Percentiles rank a stretch among this genome's conserved stretches.
These are phyloP conservation scores for Silurus lanzhouensis DNA, from an alignment of 2,797 vertebrate genomes.

Conservation along the genomic window DNA sequence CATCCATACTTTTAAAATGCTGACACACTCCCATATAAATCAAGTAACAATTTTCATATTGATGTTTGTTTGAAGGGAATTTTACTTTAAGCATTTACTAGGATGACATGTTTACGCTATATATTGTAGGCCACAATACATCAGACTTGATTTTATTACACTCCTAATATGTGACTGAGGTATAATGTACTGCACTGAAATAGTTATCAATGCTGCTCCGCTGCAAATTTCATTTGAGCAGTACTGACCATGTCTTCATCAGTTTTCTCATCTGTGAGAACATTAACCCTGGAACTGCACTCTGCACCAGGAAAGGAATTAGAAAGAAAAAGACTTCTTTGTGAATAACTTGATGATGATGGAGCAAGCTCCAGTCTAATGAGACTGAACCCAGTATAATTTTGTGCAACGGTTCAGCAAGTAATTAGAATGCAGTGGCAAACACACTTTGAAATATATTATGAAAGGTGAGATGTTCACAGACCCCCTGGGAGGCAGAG, in stretches of 20 bases:
- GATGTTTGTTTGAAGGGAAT: not conserved
- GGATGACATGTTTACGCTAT: not conserved
- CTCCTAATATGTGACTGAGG: not conserved
- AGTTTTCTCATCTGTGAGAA: not conserved
- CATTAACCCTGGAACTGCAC: not conserved
- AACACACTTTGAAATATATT: not conserved
- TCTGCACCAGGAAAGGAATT: not conserved
- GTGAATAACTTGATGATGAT: conserved; percentile 6
- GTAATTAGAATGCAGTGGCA: not conserved
- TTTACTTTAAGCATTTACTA: not conserved
- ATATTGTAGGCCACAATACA: not conserved
- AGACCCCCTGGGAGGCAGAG: not conserved
- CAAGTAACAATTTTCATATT: not conserved
- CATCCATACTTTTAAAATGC: not conserved
- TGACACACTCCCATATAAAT: not conserved
- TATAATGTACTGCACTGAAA: not conserved
- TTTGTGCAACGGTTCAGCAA: not conserved
- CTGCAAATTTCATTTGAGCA: not conserved
- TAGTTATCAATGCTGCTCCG: not conserved
- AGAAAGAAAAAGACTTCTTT: not conserved
- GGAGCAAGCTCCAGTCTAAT: not conserved
- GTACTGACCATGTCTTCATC: not conserved
- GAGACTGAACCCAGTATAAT: conserved; percentile 9
- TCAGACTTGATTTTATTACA: not conserved
- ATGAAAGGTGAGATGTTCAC: conserved; percentile 6